A percentile compares a stretch with the other conserved stretches of the same genome.
These are phyloP conservation scores for Sinotaia quadrata DNA, from an alignment of 2,888 invertebrate species.

Conservation along the genomic window DNA sequence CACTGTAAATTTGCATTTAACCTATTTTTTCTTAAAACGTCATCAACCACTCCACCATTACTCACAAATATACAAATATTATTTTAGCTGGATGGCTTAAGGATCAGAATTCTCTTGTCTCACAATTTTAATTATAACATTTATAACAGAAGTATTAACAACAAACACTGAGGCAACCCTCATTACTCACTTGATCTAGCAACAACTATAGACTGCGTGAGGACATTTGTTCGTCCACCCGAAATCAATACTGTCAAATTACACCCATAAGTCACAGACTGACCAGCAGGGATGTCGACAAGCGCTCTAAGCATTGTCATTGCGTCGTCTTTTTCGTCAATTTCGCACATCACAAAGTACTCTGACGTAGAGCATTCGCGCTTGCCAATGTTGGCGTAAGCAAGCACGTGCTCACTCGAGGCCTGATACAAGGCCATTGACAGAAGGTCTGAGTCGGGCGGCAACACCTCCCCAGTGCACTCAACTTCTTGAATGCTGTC, in stretches of 20 bases:
- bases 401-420: background rate
- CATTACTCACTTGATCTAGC: background rate
- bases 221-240: background rate
- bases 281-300: background rate
- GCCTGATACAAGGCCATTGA: background rate
- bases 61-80: too few relatives aligned
- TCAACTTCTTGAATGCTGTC: conserved; percentile 2
- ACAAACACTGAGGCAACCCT: too few relatives aligned
- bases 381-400: background rate
- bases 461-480: conserved; percentile 2
- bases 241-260: conserved; percentile 5
- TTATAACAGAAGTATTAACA: too few relatives aligned
- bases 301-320: background rate
- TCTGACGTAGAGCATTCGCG: conserved; percentile 6
- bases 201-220: background rate
- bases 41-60: too few relatives aligned
- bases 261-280: conserved; percentile 9
- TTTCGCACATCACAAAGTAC: background rate
- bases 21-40: too few relatives aligned
- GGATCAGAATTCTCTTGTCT: too few relatives aligned
- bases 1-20: too few relatives aligned
- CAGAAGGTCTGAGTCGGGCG: background rate
- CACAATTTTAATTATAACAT: too few relatives aligned
- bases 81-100: too few relatives aligned
- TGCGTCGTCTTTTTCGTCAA: background rate